Percentiles rank a stretch among this genome's conserved stretches.
Conservation (phyloP, 2,797 vertebrate genomes). For the Darevskia nairensis region DNA sequence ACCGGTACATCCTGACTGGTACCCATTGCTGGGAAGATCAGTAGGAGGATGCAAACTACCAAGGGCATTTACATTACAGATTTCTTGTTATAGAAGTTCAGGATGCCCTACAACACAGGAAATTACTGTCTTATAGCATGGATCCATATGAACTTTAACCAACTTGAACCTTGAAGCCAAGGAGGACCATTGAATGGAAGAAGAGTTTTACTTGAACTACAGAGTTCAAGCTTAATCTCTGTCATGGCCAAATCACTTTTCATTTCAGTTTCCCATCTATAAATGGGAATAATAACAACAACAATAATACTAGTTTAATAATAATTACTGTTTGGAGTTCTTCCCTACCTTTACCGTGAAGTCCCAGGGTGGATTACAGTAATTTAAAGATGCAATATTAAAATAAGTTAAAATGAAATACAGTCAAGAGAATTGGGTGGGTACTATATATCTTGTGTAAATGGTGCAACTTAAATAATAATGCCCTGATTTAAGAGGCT, state of each 20-base stretch:
- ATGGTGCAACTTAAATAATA: no score
- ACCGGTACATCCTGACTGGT: neutral
- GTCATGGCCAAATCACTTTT: neutral
- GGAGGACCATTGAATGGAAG: neutral
- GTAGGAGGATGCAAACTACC: neutral
- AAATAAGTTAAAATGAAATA: no score
- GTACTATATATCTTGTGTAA: neutral
- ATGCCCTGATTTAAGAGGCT: no score
- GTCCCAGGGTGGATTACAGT: no score
- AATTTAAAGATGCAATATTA: no score
- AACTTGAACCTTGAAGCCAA: neutral
- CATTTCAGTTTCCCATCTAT: neutral
- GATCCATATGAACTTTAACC: neutral
- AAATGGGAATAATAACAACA: neutral
- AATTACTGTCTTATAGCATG: neutral
- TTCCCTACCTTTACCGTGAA: neutral
- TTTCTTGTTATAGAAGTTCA: neutral
- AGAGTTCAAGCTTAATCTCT: neutral
- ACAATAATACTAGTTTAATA: neutral
- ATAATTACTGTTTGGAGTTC: neutral
- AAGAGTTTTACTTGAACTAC: neutral
- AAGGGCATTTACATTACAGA: neutral
- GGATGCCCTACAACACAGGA: neutral
- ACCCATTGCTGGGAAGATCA: neutral
- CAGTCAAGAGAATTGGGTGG: no score